Evolutionary conservation across 2,888 invertebrate genomes (phyloP), one percentile per base, ranked within the genome.

Genomic region (Idaea biselata): DNA sequence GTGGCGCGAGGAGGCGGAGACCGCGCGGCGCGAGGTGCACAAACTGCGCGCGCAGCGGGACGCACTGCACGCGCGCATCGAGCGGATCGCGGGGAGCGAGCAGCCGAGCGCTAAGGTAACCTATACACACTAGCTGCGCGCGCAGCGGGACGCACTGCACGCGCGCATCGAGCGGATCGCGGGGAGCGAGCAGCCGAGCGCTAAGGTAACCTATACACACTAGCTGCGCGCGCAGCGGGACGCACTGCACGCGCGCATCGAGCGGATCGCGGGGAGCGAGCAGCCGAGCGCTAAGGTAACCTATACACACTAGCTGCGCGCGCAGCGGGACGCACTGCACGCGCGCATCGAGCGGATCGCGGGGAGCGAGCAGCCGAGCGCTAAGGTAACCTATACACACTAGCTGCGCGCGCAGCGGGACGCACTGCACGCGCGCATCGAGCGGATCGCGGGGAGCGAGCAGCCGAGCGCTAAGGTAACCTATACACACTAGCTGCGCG

Each of bases 21-120:
- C 78, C 0, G 77, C 93, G 58, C 87, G 89, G 0, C 81, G 93
- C 55, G 94, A 94, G 68, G 93, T 87, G 60, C 84, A 83, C 17
- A 88, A 91, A 62, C 67, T 94, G 66, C 86, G 93, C 18, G 83
- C 89, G 8, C 93, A 94, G 65, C 86, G 94, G 62, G 95, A 96
- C 76, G 90, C 94, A 63, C 79, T 96, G 59, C 95, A 96, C 75
- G 16, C n/a, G 57, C 95, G 96, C 75, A 78, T 97, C 44, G 96
- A 97, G 72, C 77, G 80, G 16, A 79, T 91, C 18, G 80, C 79
- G 56, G 62, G 70, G 18, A 31, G 72, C 33, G 32, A 68, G 31
- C 71, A 72, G 14, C 18, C 66, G 0, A 72, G 66, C n/a, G 83
- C 84, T 16, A 87, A 86, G 82, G 87, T 87, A 60, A 57, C 8